Evolutionary conservation across 2,113 vertebrate species (phyloP), one percentile per base, ranked within the genome.

Genomic region (Myiopsitta monachus): DNA sequence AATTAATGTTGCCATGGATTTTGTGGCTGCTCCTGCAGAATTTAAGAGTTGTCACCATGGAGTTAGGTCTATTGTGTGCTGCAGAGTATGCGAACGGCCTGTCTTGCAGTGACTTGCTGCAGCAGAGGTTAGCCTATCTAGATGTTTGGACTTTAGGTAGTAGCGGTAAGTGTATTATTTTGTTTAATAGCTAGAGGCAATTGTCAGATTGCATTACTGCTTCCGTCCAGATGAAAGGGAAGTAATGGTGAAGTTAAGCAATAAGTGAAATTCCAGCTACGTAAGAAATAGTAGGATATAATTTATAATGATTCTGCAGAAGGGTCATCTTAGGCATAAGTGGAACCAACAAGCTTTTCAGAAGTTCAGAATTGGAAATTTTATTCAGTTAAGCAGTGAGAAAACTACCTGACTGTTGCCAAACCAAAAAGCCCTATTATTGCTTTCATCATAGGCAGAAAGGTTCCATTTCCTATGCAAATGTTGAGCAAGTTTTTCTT

Each of bases 1-100:
- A 93, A 92, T 94, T 96, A 93, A 88, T 86, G 88, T 94, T 96
- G 86, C 95, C 51, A 92, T 96, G 88, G 92, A 93, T 86, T 95
- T 96, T 81, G 72, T 91, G 61, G 73, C 52, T 90, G n/a, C 54
- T 93, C 49, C 67, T 4, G 11, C 72, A 86, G 76, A 92, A 92
- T 92, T 75, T 78, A 74, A 80, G 90, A 80, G 55, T 81, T 93
- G 73, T 93, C 83, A 0, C 79, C 61, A 47, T 83, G 86, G 90
- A 81, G 39, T 95, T 88, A 70, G 73, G 49, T 74, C 38, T 59
- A 67, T 55, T 86, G n/a, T 51, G 41, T 59, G n/a, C 82, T 94
- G 63, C 49, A 52, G 70, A 83, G 14, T 43, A 70, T 1, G 24
- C 33, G 46, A 43, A 70, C 18, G 55, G 80, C 92, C 33, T 68